A percentile compares a stretch with the other conserved stretches of the same genome.
Conservation (phyloP, 2,888 invertebrate species). For the Tetrapedia diversipes region DNA sequence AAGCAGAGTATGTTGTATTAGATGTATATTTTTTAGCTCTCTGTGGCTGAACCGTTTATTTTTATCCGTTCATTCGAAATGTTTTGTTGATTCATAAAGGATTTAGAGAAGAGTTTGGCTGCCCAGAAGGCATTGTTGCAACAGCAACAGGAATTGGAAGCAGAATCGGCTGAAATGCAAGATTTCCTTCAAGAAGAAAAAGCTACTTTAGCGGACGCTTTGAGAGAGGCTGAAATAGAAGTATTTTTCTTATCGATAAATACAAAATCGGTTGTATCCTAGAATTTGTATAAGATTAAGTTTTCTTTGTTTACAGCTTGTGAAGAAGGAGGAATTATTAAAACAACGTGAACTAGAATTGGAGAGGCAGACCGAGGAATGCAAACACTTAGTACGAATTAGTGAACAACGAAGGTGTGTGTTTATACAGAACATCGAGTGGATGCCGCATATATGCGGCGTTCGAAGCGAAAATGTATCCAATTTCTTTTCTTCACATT, state of each 20-base stretch:
- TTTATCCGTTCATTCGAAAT: background rate
- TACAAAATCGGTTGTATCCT: background rate
- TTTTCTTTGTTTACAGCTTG: constrained; percentile 68
- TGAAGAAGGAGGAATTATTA: constrained; percentile 80
- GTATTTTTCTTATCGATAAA: constrained; percentile 72
- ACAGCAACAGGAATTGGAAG: constrained; percentile 90
- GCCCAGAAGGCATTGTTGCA: constrained; percentile 88
- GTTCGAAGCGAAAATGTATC: no score
- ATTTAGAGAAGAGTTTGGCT: constrained; percentile 88
- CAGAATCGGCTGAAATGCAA: constrained; percentile 92
- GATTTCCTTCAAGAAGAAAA: constrained; percentile 95
- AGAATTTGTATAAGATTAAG: background rate
- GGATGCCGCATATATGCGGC: no score
- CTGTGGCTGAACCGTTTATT: background rate
- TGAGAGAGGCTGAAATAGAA: constrained; percentile 90
- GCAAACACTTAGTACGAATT: constrained; percentile 90
- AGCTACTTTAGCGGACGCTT: constrained; percentile 89
- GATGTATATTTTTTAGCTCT: no score
- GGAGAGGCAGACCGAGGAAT: constrained; percentile 88
- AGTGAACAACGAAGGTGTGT: constrained; percentile 90
- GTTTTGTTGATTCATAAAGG: constrained; percentile 81
- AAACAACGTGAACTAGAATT: constrained; percentile 85
- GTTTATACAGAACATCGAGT: background rate
- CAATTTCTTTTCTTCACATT: background rate
- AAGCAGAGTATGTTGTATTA: constrained; percentile 85